Evolutionary conservation across 2,888 invertebrate genomes (phyloP).

Genomic region (Tetropium fuscum): DNA sequence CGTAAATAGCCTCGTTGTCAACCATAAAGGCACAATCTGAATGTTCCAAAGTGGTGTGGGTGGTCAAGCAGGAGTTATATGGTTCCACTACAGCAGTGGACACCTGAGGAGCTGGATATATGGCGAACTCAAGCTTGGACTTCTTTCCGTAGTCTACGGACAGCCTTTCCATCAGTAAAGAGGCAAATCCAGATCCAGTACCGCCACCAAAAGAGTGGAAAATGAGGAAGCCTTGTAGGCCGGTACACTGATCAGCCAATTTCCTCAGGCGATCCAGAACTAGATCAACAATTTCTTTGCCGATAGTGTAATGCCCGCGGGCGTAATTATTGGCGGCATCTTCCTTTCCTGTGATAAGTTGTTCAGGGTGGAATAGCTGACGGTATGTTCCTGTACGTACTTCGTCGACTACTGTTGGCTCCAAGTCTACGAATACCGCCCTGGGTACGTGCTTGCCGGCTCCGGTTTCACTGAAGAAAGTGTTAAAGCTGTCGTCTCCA

Average conservation of each 20-base stretch:
- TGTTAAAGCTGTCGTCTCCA: constrained; percentile 1
- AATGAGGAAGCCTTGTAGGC: not conserved
- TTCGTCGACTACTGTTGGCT: not conserved
- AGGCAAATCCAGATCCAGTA: not conserved
- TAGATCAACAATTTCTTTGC: not conserved
- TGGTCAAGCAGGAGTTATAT: not conserved
- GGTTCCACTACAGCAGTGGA: constrained; percentile 1
- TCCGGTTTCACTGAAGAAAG: constrained; percentile 5
- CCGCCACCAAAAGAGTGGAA: not conserved
- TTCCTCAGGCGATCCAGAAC: not conserved
- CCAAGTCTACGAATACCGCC: not conserved
- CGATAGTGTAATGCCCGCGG: not conserved
- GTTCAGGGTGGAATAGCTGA: constrained; percentile 2
- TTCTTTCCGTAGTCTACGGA: constrained; percentile 3
- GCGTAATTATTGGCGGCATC: not conserved
- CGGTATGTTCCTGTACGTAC: constrained; percentile 1
- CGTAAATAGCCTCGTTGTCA: constrained; percentile 1
- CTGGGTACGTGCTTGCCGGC: constrained; percentile 1
- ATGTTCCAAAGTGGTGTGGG: constrained; percentile 5
- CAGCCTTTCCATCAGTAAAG: not conserved
- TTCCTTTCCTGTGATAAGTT: not conserved
- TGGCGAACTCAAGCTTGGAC: constrained; percentile 2
- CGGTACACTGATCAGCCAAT: constrained; percentile 1
- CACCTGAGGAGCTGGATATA: not conserved
- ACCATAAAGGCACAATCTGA: constrained; percentile 7